A percentile compares a stretch with the other conserved stretches of the same genome.
These are phyloP conservation scores for Melitaea cinxia DNA, from an alignment of 1,140 invertebrate species.

Conservation along the genomic window DNA sequence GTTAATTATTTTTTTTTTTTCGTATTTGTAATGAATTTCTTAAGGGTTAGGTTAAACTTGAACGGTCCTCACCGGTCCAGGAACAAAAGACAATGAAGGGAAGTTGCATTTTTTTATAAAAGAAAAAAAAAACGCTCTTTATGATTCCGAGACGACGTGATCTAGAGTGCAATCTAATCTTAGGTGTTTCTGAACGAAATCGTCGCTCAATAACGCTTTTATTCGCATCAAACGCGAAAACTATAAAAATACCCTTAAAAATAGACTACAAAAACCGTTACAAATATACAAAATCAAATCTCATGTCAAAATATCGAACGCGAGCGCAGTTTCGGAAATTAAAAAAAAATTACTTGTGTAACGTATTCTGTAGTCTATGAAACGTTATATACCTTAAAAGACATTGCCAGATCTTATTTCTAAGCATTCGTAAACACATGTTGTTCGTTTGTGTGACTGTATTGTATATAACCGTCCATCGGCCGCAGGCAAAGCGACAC, in stretches of 20 bases:
- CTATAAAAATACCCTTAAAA: conserved; percentile 2
- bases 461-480: conserved; percentile 49
- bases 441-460: conserved; percentile 74
- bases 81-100: conserved; percentile 79
- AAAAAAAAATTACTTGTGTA: neutral
- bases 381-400: conserved; percentile 50
- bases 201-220: conserved; percentile 32
- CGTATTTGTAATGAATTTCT: conserved; percentile 75
- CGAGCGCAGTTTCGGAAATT: neutral
- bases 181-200: conserved; percentile 39
- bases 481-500: conserved; percentile 36
- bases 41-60: conserved; percentile 77
- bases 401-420: conserved; percentile 73
- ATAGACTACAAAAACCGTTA: conserved; percentile 4
- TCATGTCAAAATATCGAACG: neutral
- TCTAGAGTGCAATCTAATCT: conserved; percentile 46
- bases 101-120: conserved; percentile 75
- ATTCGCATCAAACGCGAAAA: neutral
- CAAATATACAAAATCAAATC: neutral
- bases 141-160: conserved; percentile 53
- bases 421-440: conserved; percentile 67
- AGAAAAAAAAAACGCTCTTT: conserved; percentile 47
- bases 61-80: conserved; percentile 71
- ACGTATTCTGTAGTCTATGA: conserved; percentile 2
- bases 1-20: conserved; percentile 76